Evolutionary conservation across 2,888 invertebrate species (phyloP).

Genomic region (Nasonovia ribisnigri): DNA sequence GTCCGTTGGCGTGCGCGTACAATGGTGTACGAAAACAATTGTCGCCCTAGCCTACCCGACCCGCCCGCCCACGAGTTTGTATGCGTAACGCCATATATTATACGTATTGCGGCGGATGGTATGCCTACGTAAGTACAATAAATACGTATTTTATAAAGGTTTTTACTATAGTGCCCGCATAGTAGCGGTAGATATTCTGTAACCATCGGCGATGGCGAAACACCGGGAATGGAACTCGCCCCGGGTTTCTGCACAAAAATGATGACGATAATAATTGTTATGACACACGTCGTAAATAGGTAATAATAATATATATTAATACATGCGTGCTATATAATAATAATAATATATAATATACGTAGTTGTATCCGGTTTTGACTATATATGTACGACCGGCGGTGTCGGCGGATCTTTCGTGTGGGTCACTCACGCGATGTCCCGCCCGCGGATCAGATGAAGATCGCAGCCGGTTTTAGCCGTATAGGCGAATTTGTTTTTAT

Average conservation of each 20-base stretch:
- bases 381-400: background rate
- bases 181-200: background rate
- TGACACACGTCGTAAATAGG: constrained; percentile 16
- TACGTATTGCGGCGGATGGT: background rate
- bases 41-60: background rate
- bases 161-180: background rate
- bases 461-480: constrained; percentile 11
- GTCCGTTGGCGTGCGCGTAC: background rate
- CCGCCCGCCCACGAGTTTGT: background rate
- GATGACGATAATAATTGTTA: constrained; percentile 34
- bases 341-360: background rate
- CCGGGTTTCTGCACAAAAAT: constrained; percentile 52
- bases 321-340: background rate
- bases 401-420: background rate
- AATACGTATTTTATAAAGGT: background rate
- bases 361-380: constrained; percentile 54
- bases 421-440: background rate
- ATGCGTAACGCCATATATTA: background rate
- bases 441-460: background rate
- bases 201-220: constrained; percentile 42
- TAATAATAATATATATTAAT: constrained; percentile 25
- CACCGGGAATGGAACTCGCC: constrained; percentile 40
- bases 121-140: background rate
- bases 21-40: constrained; percentile 2
- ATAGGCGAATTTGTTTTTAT: background rate